Conservation (phyloP, 1,140 invertebrate genomes). For the Papilio aristodemus region DNA sequence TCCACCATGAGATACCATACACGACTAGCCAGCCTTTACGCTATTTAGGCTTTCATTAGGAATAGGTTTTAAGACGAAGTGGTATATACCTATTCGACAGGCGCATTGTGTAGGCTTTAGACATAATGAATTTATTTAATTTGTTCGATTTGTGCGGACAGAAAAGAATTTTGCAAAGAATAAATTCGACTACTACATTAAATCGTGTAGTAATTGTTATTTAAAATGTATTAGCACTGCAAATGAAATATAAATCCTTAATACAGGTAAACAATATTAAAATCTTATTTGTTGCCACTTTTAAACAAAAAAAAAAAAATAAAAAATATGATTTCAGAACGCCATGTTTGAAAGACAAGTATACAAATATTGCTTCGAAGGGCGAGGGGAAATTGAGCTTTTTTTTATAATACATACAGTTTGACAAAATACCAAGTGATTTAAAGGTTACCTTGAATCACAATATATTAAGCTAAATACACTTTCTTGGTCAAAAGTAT, state of each 20-base stretch:
- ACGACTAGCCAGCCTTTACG: no score
- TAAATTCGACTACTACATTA: no score
- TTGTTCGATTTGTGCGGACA: no score
- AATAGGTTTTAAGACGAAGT: no score
- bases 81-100: no score
- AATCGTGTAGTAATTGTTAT: not conserved
- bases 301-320: not conserved
- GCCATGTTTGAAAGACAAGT: constrained; percentile 37
- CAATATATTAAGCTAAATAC: not conserved
- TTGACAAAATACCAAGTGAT: not conserved
- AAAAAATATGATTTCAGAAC: constrained; percentile 51
- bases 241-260: not conserved
- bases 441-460: not conserved
- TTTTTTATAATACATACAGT: constrained; percentile 19
- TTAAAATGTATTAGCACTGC: not conserved
- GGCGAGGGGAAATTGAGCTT: constrained; percentile 38
- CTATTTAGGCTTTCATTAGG: no score
- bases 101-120: no score
- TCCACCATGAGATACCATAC: no score
- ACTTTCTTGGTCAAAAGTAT: not conserved
- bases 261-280: not conserved
- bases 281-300: not conserved
- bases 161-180: no score
- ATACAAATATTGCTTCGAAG: constrained; percentile 47
- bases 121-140: no score